phyloP scores from a whole-genome alignment of 2,797 vertebrate species.

The Hippoglossus hippoglossus region DNA sequence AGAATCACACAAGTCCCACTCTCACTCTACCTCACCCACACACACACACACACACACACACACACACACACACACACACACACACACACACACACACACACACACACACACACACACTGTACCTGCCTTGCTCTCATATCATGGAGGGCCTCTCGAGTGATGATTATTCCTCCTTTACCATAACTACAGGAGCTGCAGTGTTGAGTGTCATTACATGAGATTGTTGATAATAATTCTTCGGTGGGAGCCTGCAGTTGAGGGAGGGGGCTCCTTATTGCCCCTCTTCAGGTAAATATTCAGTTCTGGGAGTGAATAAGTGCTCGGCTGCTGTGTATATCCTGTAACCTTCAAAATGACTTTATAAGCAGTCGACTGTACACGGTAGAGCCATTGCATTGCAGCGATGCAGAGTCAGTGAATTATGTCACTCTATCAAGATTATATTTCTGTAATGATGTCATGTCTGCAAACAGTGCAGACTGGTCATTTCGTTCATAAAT shows the following conservation, averaged over 20 bases:
- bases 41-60: background rate
- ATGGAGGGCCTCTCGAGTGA: conserved; percentile 3
- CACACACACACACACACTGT: background rate
- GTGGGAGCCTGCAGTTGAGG: conserved; percentile 18
- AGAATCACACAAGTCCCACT: too few relatives aligned
- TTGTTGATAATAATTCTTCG: conserved; percentile 43
- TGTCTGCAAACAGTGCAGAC: conserved; percentile 5
- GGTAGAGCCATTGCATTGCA: conserved; percentile 2
- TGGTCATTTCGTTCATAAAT: conserved; percentile 13
- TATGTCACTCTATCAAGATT: conserved; percentile 9
- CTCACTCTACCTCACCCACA: too few relatives aligned
- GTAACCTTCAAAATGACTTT: conserved; percentile 17
- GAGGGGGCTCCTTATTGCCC: conserved; percentile 9
- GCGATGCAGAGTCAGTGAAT: conserved; percentile 11
- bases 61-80: too few relatives aligned
- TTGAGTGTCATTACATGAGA: conserved; percentile 19
- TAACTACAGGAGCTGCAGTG: background rate
- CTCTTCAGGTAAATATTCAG: conserved; percentile 36
- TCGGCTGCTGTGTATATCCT: conserved; percentile 27
- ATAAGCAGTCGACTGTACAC: conserved; percentile 11
- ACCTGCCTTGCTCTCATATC: background rate
- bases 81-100: too few relatives aligned
- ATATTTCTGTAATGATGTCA: conserved; percentile 12
- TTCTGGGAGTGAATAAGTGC: conserved; percentile 8
- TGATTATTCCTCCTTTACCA: conserved; percentile 13